Conservation (phyloP, 2,113 vertebrate genomes). For the Redunca redunca region DNA sequence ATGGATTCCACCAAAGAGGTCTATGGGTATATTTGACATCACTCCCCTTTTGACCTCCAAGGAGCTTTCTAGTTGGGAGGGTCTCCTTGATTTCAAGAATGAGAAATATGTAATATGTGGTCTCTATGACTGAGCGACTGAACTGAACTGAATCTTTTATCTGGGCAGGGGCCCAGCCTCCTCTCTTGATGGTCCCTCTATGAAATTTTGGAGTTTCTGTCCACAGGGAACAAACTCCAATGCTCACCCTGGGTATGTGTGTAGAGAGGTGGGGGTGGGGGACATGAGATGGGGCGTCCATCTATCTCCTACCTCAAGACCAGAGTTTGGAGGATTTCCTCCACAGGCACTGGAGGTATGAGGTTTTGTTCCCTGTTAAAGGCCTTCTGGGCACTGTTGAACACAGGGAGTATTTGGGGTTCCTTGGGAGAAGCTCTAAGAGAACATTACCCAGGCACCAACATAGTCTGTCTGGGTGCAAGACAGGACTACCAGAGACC, state of each 20-base stretch:
- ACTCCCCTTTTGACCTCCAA: not conserved
- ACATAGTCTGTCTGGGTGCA: not conserved
- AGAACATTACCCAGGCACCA: not conserved
- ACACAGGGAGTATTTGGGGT: not conserved
- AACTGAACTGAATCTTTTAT: not conserved
- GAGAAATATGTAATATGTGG: not conserved
- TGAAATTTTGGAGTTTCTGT: not conserved
- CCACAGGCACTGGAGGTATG: not conserved
- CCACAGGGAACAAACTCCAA: not conserved
- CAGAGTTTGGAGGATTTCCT: not conserved
- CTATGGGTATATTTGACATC: not conserved
- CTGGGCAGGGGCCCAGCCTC: not conserved
- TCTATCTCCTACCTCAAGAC: not conserved
- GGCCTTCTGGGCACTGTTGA: not conserved
- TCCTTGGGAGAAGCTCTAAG: not conserved
- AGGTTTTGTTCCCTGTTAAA: not conserved
- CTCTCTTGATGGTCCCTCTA: fast-evolving
- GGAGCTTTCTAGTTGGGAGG: not conserved
- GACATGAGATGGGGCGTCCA: not conserved
- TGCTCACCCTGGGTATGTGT: not conserved
- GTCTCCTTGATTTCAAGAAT: not conserved
- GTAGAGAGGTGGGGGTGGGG: not conserved
- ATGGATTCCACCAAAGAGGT: not conserved
- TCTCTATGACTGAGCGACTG: not conserved
- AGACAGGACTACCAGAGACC: not conserved